Base-by-base conservation (phyloP, 30 jellyfish, hydroid and myxozoan species). In the Aurelia coerulea region DNA sequence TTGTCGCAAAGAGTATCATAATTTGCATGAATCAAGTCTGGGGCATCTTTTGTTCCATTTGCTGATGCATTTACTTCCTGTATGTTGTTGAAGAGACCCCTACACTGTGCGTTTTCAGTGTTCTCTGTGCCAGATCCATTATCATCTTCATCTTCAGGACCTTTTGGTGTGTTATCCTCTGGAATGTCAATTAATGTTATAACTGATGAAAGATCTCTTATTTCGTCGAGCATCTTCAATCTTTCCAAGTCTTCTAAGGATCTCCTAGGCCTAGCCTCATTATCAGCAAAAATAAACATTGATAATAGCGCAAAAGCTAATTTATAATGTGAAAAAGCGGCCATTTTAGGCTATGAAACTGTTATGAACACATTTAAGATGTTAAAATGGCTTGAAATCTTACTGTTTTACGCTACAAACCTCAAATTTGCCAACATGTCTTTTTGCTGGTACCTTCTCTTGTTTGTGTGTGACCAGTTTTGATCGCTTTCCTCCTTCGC, bases 61-160 rank as follows among this genome's bases (percentile, higher is more conserved):
- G 74, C 42, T 7, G 82, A 62, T 52, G 68, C 56, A 74, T 84
- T 84, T 63, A 18, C 73, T 31, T 74, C 81, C 54, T 84, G 39
- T 17, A 73, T 32, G 31, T 83, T 78, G 23, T 83, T 71, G 29
- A 13, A 56, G 49, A 62, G 62, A n/a, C 53, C 78, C 6, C 83
- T 56, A 15, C 79, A 60, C 2, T 73, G 34, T 19, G 82, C 72
- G 5, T 37, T 49, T n/a, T 60, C 78, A 2, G 56, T 37, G 23
- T 74, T 50, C 58, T 74, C 88, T 4, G 63, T 65, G 2, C 86
- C 92, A n/a, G 92, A 83, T 16, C 76, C 71, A 15, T 19, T 69
- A 7, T 84, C 93, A 62, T 84, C 93, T 60, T 84, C 93, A 35
- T 84, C 93, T 64, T 72, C 83, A 14, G 93, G 86, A 58, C 87